These are phyloP conservation scores for Pteropus rufus DNA, from an alignment of 2,797 vertebrate genomes.

Conservation along the genomic window DNA sequence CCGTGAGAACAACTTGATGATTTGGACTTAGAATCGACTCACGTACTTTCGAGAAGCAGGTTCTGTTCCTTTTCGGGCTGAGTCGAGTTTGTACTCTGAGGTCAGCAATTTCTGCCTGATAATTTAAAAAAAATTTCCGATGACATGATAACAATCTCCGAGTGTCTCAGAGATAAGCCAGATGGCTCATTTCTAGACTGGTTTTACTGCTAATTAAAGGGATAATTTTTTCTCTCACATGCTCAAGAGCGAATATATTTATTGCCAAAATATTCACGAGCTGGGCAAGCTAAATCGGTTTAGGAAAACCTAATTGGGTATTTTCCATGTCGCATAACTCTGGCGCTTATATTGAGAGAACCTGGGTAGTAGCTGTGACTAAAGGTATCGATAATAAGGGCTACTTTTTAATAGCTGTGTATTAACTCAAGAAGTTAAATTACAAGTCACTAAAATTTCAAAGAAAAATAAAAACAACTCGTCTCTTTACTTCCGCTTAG, in stretches of 20 bases:
- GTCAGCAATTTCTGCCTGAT: background rate
- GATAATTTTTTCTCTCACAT: slow-evolving; percentile 51
- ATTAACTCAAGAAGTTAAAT: slow-evolving; percentile 49
- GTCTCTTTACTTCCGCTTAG: background rate
- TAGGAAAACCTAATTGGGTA: slow-evolving; percentile 50
- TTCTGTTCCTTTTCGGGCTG: background rate
- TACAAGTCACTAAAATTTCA: slow-evolving; percentile 38
- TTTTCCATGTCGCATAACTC: slow-evolving; percentile 66
- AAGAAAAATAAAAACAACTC: background rate
- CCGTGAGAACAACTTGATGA: background rate
- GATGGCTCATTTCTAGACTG: slow-evolving; percentile 62
- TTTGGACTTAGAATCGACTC: background rate
- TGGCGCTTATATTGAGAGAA: slow-evolving; percentile 59
- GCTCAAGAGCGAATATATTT: slow-evolving; percentile 56
- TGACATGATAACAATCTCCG: slow-evolving; percentile 19
- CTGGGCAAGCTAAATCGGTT: slow-evolving; percentile 59
- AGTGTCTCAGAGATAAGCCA: slow-evolving; percentile 37
- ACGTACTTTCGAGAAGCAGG: background rate
- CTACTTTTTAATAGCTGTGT: slow-evolving; percentile 35
- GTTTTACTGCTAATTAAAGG: slow-evolving; percentile 64
- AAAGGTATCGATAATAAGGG: slow-evolving; percentile 61
- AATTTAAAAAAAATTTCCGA: slow-evolving; percentile 38
- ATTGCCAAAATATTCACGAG: slow-evolving; percentile 73
- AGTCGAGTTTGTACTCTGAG: slow-evolving; percentile 18
- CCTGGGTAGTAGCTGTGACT: slow-evolving; percentile 57